Base-by-base conservation (phyloP, 92 coral and sea anemone species). In the Umimayanthus chanpuru region DNA sequence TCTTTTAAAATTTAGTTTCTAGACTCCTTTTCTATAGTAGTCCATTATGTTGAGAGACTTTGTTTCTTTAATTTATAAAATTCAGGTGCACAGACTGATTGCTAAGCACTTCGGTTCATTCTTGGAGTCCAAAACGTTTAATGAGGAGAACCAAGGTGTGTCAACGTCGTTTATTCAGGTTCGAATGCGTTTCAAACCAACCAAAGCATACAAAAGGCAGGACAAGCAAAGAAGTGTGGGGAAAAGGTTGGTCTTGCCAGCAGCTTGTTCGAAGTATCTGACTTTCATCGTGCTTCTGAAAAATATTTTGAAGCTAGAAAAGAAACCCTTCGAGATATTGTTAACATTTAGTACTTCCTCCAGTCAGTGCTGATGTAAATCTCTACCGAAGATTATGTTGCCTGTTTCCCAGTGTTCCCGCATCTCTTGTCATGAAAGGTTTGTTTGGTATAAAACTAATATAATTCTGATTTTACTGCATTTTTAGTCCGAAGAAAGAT, bases 81-180 rank as follows among this genome's bases (percentile, higher is more conserved):
- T 2, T 36, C 75, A 95, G 98, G 88, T 95, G 49, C 98, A 95
- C 78, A 89, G 98, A 49, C 91, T 92, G 64, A 72, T 95, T 11
- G 94, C 96, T 44, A 93, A 90, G 83, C 93, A 93, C 44, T 95
- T 79, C 90, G 98, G 98, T 28, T 95, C 98, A 61, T 95, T 95
- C 88, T 90, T 95, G 80, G 96, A 95, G 72, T 91, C 94, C 79
- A 95, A 95, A 78, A 95, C 98, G 0, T 93, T 93, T 25, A 73
- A 75, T 68, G 55, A 79, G 10, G 89, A 88, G 26, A 73, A 30
- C 6, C 64, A 88, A 38, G 65, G 85, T 32, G 73, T 20, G 66
- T 53, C 15, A 65, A 14, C 74, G 30, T 47, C 88, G 26, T 80
- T 65, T 74, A 93, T 95, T 53, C 96, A 93, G 81, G 83, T 92